phyloP scores from a whole-genome alignment of 2,113 vertebrate species.

The Hypanus sabinus region DNA sequence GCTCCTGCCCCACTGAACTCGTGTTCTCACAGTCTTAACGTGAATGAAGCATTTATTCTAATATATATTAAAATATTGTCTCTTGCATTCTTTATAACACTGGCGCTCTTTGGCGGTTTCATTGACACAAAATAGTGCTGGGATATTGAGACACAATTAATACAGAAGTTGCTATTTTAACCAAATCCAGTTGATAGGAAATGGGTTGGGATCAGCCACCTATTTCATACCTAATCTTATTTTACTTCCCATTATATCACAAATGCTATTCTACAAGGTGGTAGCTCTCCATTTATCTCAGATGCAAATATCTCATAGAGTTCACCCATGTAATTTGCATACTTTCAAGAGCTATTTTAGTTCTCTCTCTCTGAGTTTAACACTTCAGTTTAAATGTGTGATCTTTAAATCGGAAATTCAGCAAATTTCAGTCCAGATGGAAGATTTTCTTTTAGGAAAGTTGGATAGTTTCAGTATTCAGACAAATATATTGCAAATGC shows the following conservation, averaged over 20 bases:
- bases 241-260: background rate
- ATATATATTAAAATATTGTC: background rate
- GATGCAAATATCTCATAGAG: background rate
- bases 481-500: background rate
- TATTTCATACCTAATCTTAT: background rate
- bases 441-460: background rate
- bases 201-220: background rate
- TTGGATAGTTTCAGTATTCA: background rate
- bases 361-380: background rate
- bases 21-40: background rate
- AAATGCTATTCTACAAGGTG: background rate
- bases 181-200: background rate
- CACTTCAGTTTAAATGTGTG: background rate
- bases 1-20: too few relatives aligned
- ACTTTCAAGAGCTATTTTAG: too few relatives aligned
- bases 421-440: background rate
- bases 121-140: background rate
- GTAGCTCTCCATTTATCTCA: background rate
- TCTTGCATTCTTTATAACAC: background rate
- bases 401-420: slow-evolving; percentile 3
- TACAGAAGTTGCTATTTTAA: background rate
- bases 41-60: background rate
- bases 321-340: background rate
- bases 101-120: background rate
- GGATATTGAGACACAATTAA: too few relatives aligned